phyloP scores from a whole-genome alignment of 1,140 invertebrate species.

The Hyles euphorbiae region DNA sequence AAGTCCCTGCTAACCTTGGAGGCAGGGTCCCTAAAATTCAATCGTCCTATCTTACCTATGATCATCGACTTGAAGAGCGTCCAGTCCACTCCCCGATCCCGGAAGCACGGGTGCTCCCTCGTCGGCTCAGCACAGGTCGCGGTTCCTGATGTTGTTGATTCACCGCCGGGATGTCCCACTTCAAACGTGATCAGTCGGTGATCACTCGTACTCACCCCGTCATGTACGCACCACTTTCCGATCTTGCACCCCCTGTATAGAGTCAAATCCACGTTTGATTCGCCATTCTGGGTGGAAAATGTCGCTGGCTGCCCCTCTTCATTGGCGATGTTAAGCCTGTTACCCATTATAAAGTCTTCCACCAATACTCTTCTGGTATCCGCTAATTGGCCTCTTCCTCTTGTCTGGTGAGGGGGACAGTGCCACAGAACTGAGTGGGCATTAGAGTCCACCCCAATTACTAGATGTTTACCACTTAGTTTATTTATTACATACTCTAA shows the following conservation, averaged over 20 bases:
- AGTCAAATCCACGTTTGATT: conserved; percentile 30
- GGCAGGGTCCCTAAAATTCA: not conserved
- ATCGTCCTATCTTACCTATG: conserved; percentile 11
- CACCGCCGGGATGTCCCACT: too few species aligned
- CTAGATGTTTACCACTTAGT: too few species aligned
- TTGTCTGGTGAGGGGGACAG: conserved; percentile 10
- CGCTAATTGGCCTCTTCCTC: conserved; percentile 10
- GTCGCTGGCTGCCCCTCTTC: conserved; percentile 22
- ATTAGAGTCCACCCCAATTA: conserved; percentile 25
- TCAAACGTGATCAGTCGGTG: conserved; percentile 22
- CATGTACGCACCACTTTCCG: conserved; percentile 8
- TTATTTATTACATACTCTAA: too few species aligned
- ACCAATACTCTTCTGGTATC: not conserved
- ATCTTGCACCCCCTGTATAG: conserved; percentile 14
- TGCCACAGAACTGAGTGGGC: conserved; percentile 32
- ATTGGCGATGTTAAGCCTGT: conserved; percentile 10
- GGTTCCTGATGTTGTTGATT: too few species aligned
- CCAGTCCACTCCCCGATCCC: not conserved
- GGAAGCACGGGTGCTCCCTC: not conserved
- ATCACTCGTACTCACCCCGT: conserved; percentile 21
- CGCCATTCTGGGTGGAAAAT: conserved; percentile 17
- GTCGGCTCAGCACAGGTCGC: too few species aligned
- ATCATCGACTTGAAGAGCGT: conserved; percentile 6
- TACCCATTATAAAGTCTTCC: conserved; percentile 20
- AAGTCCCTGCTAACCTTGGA: not conserved